Evolutionary conservation across 2,797 vertebrate genomes (phyloP).

Genomic region (Sebastes reedi): DNA sequence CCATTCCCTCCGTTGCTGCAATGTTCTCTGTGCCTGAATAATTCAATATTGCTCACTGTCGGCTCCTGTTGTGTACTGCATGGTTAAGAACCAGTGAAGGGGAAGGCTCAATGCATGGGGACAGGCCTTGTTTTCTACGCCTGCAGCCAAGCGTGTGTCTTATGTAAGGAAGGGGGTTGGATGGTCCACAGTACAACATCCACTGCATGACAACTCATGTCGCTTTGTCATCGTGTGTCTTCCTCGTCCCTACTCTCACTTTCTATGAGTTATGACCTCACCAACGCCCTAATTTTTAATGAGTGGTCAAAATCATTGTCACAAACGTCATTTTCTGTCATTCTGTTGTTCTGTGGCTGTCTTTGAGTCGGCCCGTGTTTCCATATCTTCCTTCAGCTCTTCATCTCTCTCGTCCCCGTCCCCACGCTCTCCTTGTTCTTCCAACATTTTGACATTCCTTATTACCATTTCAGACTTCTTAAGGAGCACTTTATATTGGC

Average conservation of each 20-base stretch:
- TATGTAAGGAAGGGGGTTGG: conserved; percentile 67
- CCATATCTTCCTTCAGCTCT: conserved; percentile 17
- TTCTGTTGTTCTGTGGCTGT: neutral
- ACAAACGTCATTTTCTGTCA: conserved; percentile 5
- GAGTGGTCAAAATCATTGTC: neutral
- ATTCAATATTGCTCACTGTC: conserved; percentile 74
- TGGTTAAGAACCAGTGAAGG: conserved; percentile 71
- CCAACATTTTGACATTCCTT: conserved; percentile 10
- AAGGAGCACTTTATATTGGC: neutral
- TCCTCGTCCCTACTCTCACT: neutral
- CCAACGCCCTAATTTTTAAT: conserved; percentile 15
- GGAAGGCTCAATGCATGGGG: conserved; percentile 72
- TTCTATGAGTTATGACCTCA: neutral
- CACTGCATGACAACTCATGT: conserved; percentile 56
- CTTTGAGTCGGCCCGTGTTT: neutral
- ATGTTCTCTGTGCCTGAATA: conserved; percentile 71
- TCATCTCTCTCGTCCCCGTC: neutral
- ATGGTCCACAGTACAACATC: conserved; percentile 38
- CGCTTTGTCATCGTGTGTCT: conserved; percentile 36
- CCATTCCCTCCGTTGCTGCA: conserved; percentile 20
- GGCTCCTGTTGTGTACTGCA: conserved; percentile 68
- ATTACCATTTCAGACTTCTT: conserved; percentile 12
- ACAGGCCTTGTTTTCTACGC: conserved; percentile 71
- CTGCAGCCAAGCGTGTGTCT: conserved; percentile 70
- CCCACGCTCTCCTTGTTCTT: neutral